Percentiles rank a stretch among this genome's conserved stretches.
Evolutionary conservation across 2,113 vertebrate species (phyloP).

Genomic region (Otolemur garnettii): DNA sequence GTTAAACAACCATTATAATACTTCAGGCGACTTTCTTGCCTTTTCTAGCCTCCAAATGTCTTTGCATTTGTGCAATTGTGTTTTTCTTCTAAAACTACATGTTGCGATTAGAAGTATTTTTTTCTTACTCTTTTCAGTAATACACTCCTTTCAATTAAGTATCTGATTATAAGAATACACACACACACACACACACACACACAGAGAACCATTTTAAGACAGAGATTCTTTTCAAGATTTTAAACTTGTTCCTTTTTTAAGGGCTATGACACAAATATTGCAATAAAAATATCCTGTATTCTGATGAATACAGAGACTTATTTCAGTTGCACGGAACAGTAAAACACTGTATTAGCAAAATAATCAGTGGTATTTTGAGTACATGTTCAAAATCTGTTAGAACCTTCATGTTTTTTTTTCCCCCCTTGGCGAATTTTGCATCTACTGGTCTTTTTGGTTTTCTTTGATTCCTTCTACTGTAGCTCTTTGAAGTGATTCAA

Average conservation of each 20-base stretch:
- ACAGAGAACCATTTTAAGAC: slow-evolving; percentile 74
- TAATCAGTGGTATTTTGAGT: slow-evolving; percentile 82
- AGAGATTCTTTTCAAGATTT: slow-evolving; percentile 74
- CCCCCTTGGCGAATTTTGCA: slow-evolving; percentile 70
- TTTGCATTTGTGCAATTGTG: slow-evolving; percentile 49
- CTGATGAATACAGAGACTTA: slow-evolving; percentile 80
- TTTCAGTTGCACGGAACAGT: slow-evolving; percentile 73
- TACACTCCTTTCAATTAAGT: slow-evolving; percentile 73
- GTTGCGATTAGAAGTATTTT: neutral
- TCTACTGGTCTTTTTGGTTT: slow-evolving; percentile 59
- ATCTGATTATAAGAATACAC: slow-evolving; percentile 73
- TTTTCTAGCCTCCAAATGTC: slow-evolving; percentile 13
- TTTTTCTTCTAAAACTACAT: slow-evolving; percentile 47
- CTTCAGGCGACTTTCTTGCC: neutral
- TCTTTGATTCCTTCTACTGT: slow-evolving; percentile 81
- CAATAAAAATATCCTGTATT: slow-evolving; percentile 83
- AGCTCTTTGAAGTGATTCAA: slow-evolving; percentile 84
- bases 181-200: slow-evolving; percentile 30
- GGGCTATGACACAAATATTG: slow-evolving; percentile 74
- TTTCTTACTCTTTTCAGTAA: slow-evolving; percentile 63
- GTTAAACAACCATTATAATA: slow-evolving; percentile 21
- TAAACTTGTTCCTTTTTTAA: slow-evolving; percentile 79
- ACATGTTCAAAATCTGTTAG: slow-evolving; percentile 79
- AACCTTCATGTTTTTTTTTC: slow-evolving; percentile 60
- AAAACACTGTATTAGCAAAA: slow-evolving; percentile 76